Base-by-base conservation (phyloP, 2,113 vertebrate species). In the Melanerpes formicivorus region DNA sequence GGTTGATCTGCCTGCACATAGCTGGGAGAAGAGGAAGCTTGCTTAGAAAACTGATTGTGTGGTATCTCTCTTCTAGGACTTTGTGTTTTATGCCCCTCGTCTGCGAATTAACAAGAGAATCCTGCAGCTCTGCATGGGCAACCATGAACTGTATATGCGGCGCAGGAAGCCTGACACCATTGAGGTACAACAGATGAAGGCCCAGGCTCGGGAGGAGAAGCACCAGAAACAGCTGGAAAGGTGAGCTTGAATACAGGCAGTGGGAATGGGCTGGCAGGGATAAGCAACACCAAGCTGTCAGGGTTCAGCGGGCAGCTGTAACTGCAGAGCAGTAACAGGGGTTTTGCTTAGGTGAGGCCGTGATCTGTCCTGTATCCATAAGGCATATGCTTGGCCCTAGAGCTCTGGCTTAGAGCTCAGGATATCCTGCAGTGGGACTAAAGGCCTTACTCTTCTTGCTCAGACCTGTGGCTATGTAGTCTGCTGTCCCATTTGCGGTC, bases 101-200 rank as follows among this genome's bases (percentile, higher is more conserved):
- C 98, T 99, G 97, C 98, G 99, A 90, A 99, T 99, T 52, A 99
- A 99, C 97, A 99, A 99, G 96, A 98, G 99, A 83, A 98, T 99
- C 97, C 98, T 99, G 94, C 98, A 99, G 97, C 98, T 99, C 23
- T 99, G 99, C 96, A 99, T 99, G 99, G 99, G 99, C 52, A 99
- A 99, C 97, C 99, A 99, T 1, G 99, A 99, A 60, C 98, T 99
- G 92, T 99, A 99, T 92, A 99, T 99, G 99, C 98, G 99, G 12
- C 98, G 99, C 84, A 97, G 99, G 95, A 99, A 99, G 95, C 99
- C 99, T 0, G 99, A 99, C 97, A 99, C 99, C 56, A 99, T 99
- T 9, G 99, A 99, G 97, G 99, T 99, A 87, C 99, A 99, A 94
- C 99, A 99, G 97, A 99, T 99, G 99, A 99, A 99, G 97, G 98